phyloP scores from a whole-genome alignment of 2,113 vertebrate genomes.

The Anser brachyrhynchus region DNA sequence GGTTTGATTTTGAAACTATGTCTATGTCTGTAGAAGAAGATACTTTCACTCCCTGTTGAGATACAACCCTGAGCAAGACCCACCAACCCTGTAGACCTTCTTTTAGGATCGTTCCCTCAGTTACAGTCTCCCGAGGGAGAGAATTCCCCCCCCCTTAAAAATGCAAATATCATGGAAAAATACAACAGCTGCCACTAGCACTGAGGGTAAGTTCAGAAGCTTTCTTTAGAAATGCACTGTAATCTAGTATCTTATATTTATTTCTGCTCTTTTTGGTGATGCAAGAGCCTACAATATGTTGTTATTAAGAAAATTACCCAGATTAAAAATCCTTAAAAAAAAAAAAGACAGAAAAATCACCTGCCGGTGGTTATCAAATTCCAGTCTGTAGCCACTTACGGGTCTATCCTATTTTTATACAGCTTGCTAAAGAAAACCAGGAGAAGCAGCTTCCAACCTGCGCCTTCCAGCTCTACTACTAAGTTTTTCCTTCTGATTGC shows the following conservation, averaged over 20 bases:
- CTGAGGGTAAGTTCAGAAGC: rapidly evolving
- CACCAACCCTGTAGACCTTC: neutral
- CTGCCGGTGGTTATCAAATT: neutral
- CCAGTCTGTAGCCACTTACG: neutral
- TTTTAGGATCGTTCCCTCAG: neutral
- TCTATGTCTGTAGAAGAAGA: rapidly evolving
- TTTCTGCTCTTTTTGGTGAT: neutral
- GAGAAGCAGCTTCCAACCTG: neutral
- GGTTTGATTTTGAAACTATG: neutral
- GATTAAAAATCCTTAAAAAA: neutral
- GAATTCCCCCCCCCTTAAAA: neutral
- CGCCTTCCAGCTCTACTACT: neutral
- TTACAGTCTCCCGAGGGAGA: rapidly evolving
- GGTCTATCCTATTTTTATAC: neutral
- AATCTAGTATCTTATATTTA: neutral
- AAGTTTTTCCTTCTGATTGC: neutral
- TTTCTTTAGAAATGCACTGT: neutral
- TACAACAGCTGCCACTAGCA: neutral
- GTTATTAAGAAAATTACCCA: neutral
- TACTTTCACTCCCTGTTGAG: neutral
- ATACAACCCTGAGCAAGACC: rapidly evolving
- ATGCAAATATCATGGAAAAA: neutral
- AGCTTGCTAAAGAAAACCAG: neutral
- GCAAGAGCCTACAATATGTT: neutral
- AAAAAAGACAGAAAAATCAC: neutral